phyloP scores from a whole-genome alignment of 2,888 invertebrate genomes.

The Epinotia demarniana region DNA sequence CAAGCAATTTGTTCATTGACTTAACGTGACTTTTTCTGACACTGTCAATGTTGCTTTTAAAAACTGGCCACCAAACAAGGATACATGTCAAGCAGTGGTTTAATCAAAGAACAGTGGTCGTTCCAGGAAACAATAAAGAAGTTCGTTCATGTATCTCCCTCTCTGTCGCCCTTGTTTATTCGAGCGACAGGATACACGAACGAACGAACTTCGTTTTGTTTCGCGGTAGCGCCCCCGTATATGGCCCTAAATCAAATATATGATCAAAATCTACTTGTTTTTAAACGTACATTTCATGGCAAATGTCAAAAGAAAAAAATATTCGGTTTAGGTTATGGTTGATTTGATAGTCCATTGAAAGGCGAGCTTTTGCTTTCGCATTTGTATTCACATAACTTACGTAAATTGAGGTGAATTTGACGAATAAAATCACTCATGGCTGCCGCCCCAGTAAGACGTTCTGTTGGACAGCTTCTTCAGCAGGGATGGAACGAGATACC shows the following conservation, averaged over 20 bases:
- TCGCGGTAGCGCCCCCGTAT: too few species aligned
- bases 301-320: not conserved
- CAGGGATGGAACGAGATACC: conserved; percentile 88
- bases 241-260: too few species aligned
- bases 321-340: not conserved
- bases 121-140: too few species aligned
- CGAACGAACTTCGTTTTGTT: too few species aligned
- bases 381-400: conserved; percentile 17
- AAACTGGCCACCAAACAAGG: too few species aligned
- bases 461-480: conserved; percentile 69
- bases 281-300: not conserved
- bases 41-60: too few species aligned
- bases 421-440: conserved; percentile 58
- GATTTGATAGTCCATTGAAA: not conserved
- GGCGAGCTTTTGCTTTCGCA: not conserved
- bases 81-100: too few species aligned
- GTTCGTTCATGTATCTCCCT: too few species aligned
- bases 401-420: conserved; percentile 25
- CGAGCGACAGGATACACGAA: too few species aligned
- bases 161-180: too few species aligned
- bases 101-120: too few species aligned
- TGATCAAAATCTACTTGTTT: not conserved
- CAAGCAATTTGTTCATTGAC: not conserved
- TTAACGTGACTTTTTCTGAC: not conserved
- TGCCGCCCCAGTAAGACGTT: conserved; percentile 64